Base-by-base conservation (phyloP, 2,888 invertebrate species). In the Athrips mouffetella region DNA sequence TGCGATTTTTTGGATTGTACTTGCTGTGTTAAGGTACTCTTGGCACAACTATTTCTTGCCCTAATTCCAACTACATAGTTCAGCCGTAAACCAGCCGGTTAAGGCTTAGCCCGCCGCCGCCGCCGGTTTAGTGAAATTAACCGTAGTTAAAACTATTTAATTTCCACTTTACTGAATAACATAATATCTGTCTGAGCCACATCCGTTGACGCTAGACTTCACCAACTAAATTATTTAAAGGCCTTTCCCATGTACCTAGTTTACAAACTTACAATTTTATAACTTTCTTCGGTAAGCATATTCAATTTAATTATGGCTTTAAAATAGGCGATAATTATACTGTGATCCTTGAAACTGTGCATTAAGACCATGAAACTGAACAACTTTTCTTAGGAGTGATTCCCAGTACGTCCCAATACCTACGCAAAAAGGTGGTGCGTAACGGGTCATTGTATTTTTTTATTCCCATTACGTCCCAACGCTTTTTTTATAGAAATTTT, bases 121-220 rank as follows among this genome's bases (percentile, higher is more conserved):
- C 47, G 35, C 44, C 64, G 56, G 62, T 69, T 63, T 66, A 67
- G 63, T 67, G 55, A 71, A 70, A 76, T 73, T 69, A 75, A 63
- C 58, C 52, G 63, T 58, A 68, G 63, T 76, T 74, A 72, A 54
- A 60, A 55, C 62, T 70, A 65, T 67, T 73, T 72, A 69, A 67
- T 70, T 63, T 65, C 63, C 70, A 69, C 65, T 71, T 73, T 68
- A 62, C 58, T 71, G 65, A 66, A 70, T 70, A 71, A 67, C 64
- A 61, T 63, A 62, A 63, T 65, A 65, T 61, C 62, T 56, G 41
- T 41, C 48, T 42, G 29, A n/a, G 1, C 18, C 2, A 42, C 42
- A 42, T 42, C 42, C 42, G 42, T 13, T 11, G 42, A 7, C 13
- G 31, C 10, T 40, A 25, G 39, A 1, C 13, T 13, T 7, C 23